Base-by-base conservation (phyloP, 1,140 invertebrate species). In the Scylla paramamosain region DNA sequence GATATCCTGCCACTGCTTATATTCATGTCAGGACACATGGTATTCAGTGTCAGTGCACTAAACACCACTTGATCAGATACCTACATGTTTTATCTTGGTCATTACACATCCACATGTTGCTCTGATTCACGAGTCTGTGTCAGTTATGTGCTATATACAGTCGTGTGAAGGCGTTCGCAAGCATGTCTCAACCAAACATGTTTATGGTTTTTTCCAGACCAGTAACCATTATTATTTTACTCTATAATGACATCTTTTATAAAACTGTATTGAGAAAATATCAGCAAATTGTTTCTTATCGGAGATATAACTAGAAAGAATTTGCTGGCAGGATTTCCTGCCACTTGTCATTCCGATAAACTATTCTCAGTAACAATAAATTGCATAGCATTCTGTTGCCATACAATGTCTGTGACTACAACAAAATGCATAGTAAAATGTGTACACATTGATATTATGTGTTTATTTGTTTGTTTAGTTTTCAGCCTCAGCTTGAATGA, bases 251-350 rank as follows among this genome's bases (percentile, higher is more conserved):
- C 25, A 25, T 84, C 83, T 84, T n/a, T 84, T 8, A 84, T 84
- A 31, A 84, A 31, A n/a, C n/a, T 84, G 31, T 84, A 31, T 84
- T 84, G 20, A 84, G n/a, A 84, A 84, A 28, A 8, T 28, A 84
- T 84, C 83, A 84, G 83, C n/a, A n/a, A 84, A 84, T n/a, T 31
- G 31, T 84, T 84, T n/a, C n/a, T n/a, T n/a, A n/a, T n/a, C n/a
- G n/a, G n/a, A n/a, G n/a, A n/a, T n/a, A n/a, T n/a, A n/a, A 8
- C 4, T n/a, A 84, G 8, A 31, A 84, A 84, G 4, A 84, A 84
- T 25, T 84, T 84, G n/a, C n/a, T 31, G n/a, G 31, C 83, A 84
- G n/a, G 31, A 84, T 31, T 84, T 84, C 31, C 83, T 28, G 83
- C 83, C 31, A 25, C 83, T 84, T 25, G 31, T 4, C n/a, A 31